Conservation (phyloP, 2,888 invertebrate species). For the Rotaria socialis region DNA sequence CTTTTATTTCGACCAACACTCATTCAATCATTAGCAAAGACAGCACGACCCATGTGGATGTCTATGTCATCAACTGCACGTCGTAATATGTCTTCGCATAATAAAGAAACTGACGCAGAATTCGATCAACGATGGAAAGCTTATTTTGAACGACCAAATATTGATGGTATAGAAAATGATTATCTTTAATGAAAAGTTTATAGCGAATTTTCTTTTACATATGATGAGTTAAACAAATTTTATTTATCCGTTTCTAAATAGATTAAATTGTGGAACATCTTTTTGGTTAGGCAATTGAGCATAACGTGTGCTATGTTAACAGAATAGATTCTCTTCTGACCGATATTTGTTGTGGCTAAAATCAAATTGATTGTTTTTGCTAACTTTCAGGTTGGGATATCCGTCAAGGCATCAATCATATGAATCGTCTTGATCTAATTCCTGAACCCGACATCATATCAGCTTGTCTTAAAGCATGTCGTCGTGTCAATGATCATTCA, state of each 20-base stretch:
- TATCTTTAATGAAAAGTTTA: too few relatives aligned
- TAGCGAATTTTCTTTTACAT: too few relatives aligned
- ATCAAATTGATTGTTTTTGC: too few relatives aligned
- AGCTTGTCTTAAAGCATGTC: constrained; percentile 81
- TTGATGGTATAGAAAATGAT: neutral
- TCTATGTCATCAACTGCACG: neutral
- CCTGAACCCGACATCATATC: constrained; percentile 84
- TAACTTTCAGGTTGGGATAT: constrained; percentile 76
- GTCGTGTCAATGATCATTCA: constrained; percentile 86
- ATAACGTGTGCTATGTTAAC: too few relatives aligned
- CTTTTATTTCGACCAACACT: neutral
- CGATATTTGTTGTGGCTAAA: too few relatives aligned
- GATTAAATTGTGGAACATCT: too few relatives aligned
- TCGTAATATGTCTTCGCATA: constrained; percentile 41
- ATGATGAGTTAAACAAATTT: too few relatives aligned
- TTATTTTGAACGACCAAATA: constrained; percentile 41
- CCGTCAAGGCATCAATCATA: constrained; percentile 65
- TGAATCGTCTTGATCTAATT: constrained; percentile 81
- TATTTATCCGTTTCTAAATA: too few relatives aligned
- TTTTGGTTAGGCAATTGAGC: too few relatives aligned
- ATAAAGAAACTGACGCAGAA: constrained; percentile 42
- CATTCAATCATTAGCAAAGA: neutral
- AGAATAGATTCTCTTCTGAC: too few relatives aligned
- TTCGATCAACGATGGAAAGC: constrained; percentile 45
- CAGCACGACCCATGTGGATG: neutral